These are phyloP conservation scores for Chrysotoxum bicinctum DNA, from an alignment of 2,888 invertebrate species.

Conservation along the genomic window DNA sequence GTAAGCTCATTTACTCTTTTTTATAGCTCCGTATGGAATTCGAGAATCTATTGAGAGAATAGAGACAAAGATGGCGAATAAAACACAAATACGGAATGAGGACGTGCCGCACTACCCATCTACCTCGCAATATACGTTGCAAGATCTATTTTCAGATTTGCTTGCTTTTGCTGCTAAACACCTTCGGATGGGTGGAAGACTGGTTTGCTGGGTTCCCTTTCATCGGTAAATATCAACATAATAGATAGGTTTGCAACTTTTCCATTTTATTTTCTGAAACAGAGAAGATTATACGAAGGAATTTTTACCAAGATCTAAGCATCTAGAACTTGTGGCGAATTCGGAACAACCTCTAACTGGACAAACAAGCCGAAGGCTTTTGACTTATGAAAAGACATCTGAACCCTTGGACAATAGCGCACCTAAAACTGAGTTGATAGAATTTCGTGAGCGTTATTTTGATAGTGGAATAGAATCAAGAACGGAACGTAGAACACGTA, in stretches of 20 bases:
- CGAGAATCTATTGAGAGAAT: slow-evolving; percentile 94
- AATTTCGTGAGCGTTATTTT: slow-evolving; percentile 85
- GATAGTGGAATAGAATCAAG: slow-evolving; percentile 86
- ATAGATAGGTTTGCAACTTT: not conserved
- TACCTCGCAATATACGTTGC: slow-evolving; percentile 92
- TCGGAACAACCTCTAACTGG: slow-evolving; percentile 94
- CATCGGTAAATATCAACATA: slow-evolving; percentile 84
- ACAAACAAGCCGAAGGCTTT: slow-evolving; percentile 90
- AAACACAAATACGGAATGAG: slow-evolving; percentile 85
- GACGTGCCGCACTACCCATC: slow-evolving; percentile 89
- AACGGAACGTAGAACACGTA: slow-evolving; percentile 83
- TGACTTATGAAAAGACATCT: slow-evolving; percentile 91
- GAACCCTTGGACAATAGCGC: slow-evolving; percentile 81
- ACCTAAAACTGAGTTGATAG: slow-evolving; percentile 79
- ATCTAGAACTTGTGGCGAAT: slow-evolving; percentile 89
- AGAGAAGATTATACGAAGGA: slow-evolving; percentile 88
- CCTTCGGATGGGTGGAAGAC: slow-evolving; percentile 88
- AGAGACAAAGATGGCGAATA: slow-evolving; percentile 79
- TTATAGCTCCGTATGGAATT: slow-evolving; percentile 97
- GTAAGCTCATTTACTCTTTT: not conserved
- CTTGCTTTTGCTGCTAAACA: slow-evolving; percentile 91
- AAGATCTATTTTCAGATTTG: slow-evolving; percentile 92
- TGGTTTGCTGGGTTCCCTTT: slow-evolving; percentile 98
- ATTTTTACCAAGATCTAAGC: slow-evolving; percentile 91
- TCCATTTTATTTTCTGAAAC: slow-evolving; percentile 25